phyloP scores from a whole-genome alignment of 2,888 invertebrate genomes.

The Nomada lathburiana region DNA sequence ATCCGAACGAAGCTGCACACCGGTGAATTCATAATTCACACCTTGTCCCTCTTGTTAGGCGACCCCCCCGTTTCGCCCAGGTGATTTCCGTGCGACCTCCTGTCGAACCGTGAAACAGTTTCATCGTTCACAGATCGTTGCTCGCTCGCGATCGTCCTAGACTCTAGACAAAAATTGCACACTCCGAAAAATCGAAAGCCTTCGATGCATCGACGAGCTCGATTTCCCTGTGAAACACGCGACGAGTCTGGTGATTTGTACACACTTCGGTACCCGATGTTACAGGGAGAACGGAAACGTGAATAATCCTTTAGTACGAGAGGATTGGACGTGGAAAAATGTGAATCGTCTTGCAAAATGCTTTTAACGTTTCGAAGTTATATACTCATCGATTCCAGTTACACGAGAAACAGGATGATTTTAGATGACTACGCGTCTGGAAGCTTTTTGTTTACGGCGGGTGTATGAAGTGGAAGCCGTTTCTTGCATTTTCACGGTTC shows the following conservation, averaged over 20 bases:
- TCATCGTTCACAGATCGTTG: constrained; percentile 56
- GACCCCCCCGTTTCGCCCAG: constrained; percentile 40
- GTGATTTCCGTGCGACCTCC: constrained; percentile 37
- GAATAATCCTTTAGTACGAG: constrained; percentile 25
- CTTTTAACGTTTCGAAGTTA: constrained; percentile 4
- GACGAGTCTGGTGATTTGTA: constrained; percentile 27
- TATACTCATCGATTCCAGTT: constrained; percentile 13
- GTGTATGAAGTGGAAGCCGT: background rate
- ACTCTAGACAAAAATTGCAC: background rate
- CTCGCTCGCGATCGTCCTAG: background rate
- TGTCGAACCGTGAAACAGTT: constrained; percentile 72
- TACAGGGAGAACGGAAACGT: background rate
- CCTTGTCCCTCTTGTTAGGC: constrained; percentile 68
- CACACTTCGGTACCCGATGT: background rate
- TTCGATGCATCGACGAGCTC: constrained; percentile 35
- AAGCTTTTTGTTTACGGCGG: background rate
- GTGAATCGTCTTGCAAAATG: constrained; percentile 18
- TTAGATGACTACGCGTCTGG: background rate
- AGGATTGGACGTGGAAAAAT: constrained; percentile 16
- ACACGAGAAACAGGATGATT: background rate
- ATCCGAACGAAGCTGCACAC: constrained; percentile 7
- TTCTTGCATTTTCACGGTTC: background rate
- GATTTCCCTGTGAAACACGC: constrained; percentile 32
- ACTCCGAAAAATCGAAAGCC: constrained; percentile 1
- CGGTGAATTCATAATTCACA: constrained; percentile 74